These are phyloP conservation scores for Dicentrarchus labrax DNA, from an alignment of 2,113 vertebrate species.

Conservation along the genomic window DNA sequence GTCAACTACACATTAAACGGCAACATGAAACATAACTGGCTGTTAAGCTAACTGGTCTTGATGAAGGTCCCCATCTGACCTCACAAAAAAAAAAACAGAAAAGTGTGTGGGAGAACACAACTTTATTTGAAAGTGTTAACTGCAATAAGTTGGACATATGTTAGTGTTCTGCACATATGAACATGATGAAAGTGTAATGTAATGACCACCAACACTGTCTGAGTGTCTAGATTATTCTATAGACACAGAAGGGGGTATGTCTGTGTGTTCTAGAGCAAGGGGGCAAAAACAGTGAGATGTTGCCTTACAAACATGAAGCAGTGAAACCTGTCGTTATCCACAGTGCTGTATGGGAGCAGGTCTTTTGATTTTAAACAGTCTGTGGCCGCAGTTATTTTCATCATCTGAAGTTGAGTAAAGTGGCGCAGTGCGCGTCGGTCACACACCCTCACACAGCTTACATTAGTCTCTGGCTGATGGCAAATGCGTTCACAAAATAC, in stretches of 20 bases:
- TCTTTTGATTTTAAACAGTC: no score
- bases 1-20: not conserved
- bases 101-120: not conserved
- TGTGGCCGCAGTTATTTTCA: not conserved
- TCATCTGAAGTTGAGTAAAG: not conserved
- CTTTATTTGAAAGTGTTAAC: no score
- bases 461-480: not conserved
- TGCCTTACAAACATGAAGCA: no score
- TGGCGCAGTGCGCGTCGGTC: not conserved
- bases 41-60: not conserved
- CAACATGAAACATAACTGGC: not conserved
- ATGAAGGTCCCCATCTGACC: not conserved
- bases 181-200: no score
- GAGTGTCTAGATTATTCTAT: not conserved
- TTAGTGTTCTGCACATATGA: no score
- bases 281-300: no score
- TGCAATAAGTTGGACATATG: no score
- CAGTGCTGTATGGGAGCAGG: not conserved
- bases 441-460: no score
- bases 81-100: not conserved
- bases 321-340: not conserved
- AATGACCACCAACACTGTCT: not conserved
- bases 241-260: not conserved
- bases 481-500: no score
- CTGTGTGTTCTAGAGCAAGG: no score